Evolutionary conservation across 1,140 invertebrate species (phyloP).

Genomic region (Drosophila sulfurigaster): DNA sequence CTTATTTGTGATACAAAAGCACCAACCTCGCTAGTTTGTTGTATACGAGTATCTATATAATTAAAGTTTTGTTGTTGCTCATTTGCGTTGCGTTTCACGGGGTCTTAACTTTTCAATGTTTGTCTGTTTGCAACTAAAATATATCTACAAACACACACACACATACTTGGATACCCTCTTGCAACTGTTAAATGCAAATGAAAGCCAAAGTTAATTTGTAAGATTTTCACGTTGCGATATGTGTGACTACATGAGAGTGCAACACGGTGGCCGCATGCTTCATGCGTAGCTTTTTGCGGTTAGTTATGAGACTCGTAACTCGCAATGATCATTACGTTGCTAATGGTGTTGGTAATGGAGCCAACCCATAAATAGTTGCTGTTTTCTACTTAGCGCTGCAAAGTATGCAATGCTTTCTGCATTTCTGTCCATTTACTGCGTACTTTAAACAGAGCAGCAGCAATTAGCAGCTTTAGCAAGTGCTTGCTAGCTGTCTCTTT

Average conservation of each 20-base stretch:
- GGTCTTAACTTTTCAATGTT: slow-evolving; percentile 45
- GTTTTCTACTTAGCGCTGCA: background rate
- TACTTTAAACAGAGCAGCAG: background rate
- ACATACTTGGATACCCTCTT: slow-evolving; percentile 1
- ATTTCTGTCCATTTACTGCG: background rate
- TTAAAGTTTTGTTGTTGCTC: slow-evolving; percentile 57
- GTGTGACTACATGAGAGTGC: slow-evolving; percentile 16
- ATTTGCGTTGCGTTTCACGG: slow-evolving; percentile 51
- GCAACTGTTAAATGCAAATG: slow-evolving; percentile 76
- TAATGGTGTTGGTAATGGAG: slow-evolving; percentile 34
- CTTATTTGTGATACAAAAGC: slow-evolving; percentile 4
- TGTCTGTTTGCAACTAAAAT: slow-evolving; percentile 11
- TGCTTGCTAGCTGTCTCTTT: background rate
- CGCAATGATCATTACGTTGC: slow-evolving; percentile 52
- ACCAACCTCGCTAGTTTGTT: background rate
- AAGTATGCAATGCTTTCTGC: slow-evolving; percentile 10
- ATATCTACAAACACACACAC: slow-evolving; percentile 1
- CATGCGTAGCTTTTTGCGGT: slow-evolving; percentile 25
- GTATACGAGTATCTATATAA: slow-evolving; percentile 43
- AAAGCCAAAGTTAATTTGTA: slow-evolving; percentile 82
- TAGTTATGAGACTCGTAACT: slow-evolving; percentile 10
- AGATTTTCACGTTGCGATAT: slow-evolving; percentile 71
- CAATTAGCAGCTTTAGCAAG: background rate
- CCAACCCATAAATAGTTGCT: background rate
- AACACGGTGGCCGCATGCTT: slow-evolving; percentile 4